Conservation (phyloP, 2,113 vertebrate genomes). For the Triplophysa tibetana region DNA sequence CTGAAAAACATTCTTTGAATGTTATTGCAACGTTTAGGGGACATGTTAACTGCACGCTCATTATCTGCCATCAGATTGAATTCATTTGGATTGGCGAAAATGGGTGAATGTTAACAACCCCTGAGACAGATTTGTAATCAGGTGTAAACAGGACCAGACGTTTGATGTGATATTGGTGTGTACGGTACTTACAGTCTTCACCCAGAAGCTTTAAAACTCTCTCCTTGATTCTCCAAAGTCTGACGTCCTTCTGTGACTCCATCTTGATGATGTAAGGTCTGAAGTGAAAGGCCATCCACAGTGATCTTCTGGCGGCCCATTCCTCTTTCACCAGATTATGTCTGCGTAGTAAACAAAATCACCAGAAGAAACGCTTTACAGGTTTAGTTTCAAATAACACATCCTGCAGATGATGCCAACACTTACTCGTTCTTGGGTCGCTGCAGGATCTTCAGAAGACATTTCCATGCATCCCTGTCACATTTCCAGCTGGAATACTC, state of each 20-base stretch:
- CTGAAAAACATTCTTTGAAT: no score
- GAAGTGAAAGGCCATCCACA: constrained; percentile 90
- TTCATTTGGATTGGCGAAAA: no score
- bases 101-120: background rate
- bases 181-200: constrained; percentile 72
- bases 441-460: constrained; percentile 71
- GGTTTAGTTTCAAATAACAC: no score
- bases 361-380: no score
- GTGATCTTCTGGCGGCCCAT: constrained; percentile 79
- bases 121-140: background rate
- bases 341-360: background rate
- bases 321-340: constrained; percentile 64
- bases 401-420: no score
- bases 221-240: constrained; percentile 76
- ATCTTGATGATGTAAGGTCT: constrained; percentile 74
- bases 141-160: background rate
- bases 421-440: constrained; percentile 52
- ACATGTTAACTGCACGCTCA: no score
- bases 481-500: constrained; percentile 86
- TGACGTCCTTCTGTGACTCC: constrained; percentile 70
- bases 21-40: no score
- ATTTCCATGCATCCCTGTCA: constrained; percentile 78
- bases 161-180: no score
- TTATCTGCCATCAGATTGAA: no score
- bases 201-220: constrained; percentile 69